phyloP scores from a whole-genome alignment of 2,797 vertebrate genomes.

The Malacoctenus gilli region DNA sequence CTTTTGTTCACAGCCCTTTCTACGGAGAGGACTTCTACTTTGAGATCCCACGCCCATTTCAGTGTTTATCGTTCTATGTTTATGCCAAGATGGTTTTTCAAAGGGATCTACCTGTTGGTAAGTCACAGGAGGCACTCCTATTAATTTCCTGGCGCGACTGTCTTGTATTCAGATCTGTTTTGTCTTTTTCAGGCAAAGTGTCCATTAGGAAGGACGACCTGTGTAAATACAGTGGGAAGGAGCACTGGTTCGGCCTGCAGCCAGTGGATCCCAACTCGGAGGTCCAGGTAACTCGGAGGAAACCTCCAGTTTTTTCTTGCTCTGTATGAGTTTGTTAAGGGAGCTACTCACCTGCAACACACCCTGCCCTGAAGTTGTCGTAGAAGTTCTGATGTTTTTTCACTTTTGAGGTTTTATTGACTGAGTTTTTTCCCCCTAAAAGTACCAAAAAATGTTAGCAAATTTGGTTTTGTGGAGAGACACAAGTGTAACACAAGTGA shows the following conservation, averaged over 20 bases:
- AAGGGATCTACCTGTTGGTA: slow-evolving; percentile 93
- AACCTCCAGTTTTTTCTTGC: background rate
- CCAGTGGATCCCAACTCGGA: slow-evolving; percentile 96
- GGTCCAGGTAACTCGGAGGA: slow-evolving; percentile 87
- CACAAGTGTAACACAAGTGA: too few species aligned
- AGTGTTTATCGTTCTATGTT: slow-evolving; percentile 98
- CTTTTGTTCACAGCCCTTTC: slow-evolving; percentile 87
- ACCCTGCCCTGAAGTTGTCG: too few species aligned
- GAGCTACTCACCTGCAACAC: too few species aligned
- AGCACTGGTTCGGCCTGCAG: slow-evolving; percentile 95
- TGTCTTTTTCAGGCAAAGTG: slow-evolving; percentile 88
- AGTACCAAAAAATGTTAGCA: too few species aligned
- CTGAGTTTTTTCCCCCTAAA: too few species aligned
- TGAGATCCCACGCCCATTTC: slow-evolving; percentile 97
- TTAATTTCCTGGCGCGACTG: slow-evolving; percentile 10
- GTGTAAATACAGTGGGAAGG: slow-evolving; percentile 90
- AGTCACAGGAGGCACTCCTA: slow-evolving; percentile 57
- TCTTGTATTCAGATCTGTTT: slow-evolving; percentile 23
- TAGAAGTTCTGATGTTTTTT: too few species aligned
- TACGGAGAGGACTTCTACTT: slow-evolving; percentile 99
- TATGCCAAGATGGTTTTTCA: slow-evolving; percentile 97
- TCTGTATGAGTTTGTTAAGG: too few species aligned
- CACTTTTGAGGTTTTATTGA: too few species aligned
- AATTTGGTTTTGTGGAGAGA: too few species aligned
- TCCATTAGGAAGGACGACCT: slow-evolving; percentile 97